These are phyloP conservation scores for Nothobranchius furzeri DNA, from an alignment of 2,113 vertebrate genomes.

Conservation along the genomic window DNA sequence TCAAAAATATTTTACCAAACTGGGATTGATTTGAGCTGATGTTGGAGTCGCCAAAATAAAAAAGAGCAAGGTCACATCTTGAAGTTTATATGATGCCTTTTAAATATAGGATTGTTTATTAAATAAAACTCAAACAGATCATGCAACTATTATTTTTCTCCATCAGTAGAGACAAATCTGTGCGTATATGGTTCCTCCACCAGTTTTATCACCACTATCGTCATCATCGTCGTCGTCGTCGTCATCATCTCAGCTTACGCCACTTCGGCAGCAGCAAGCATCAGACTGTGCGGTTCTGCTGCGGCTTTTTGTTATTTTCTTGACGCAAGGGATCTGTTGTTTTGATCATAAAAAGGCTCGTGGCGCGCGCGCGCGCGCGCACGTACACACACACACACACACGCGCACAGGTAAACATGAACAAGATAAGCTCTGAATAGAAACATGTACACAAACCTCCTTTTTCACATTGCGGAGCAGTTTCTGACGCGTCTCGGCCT, in stretches of 20 bases:
- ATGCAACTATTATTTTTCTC: neutral
- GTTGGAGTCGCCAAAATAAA: neutral
- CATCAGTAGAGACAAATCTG: neutral
- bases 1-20: no score
- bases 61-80: constrained; percentile 54
- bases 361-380: constrained; percentile 11
- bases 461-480: constrained; percentile 93
- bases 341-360: constrained; percentile 35
- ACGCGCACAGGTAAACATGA: constrained; percentile 36
- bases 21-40: neutral
- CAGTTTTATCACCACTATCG: constrained; percentile 16
- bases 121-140: neutral
- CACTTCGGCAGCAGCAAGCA: constrained; percentile 11
- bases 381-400: constrained; percentile 2
- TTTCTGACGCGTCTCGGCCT: constrained; percentile 90
- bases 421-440: constrained; percentile 14
- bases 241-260: constrained; percentile 26
- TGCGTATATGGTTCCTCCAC: constrained; percentile 2
- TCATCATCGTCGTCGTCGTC: constrained; percentile 20
- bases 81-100: constrained; percentile 1
- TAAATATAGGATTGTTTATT: neutral
- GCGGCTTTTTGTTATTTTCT: neutral
- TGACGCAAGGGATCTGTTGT: neutral
- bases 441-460: constrained; percentile 81
- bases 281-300: constrained; percentile 2